These are phyloP conservation scores for Etheostoma cragini DNA, from an alignment of 2,113 vertebrate species.

Conservation along the genomic window DNA sequence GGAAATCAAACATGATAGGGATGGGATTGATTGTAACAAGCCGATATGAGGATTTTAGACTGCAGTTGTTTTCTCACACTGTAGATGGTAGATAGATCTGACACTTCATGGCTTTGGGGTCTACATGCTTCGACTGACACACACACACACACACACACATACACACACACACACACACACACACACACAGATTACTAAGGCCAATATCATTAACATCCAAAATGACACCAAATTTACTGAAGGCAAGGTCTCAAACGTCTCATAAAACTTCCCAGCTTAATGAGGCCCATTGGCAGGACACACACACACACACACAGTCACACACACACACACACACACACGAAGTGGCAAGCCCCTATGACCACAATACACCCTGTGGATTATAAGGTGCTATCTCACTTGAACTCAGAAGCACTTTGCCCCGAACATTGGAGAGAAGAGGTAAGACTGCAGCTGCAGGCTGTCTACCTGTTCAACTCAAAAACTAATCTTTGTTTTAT, in stretches of 20 bases:
- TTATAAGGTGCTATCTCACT: slow-evolving; percentile 43
- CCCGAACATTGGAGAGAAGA: slow-evolving; percentile 23
- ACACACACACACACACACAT: neutral
- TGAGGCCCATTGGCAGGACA: slow-evolving; percentile 51
- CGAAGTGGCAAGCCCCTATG: slow-evolving; percentile 33
- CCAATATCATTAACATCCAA: slow-evolving; percentile 54
- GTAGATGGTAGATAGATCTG: slow-evolving; percentile 50
- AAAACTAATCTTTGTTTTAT: slow-evolving; percentile 13
- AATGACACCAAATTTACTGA: slow-evolving; percentile 58
- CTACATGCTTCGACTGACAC: slow-evolving; percentile 22
- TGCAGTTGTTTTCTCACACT: slow-evolving; percentile 25
- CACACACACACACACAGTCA: neutral
- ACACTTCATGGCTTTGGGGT: slow-evolving; percentile 46
- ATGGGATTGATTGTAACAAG: slow-evolving; percentile 14
- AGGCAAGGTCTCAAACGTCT: slow-evolving; percentile 65
- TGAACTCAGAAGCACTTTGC: slow-evolving; percentile 35
- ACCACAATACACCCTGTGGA: slow-evolving; percentile 37
- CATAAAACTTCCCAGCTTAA: slow-evolving; percentile 44
- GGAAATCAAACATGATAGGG: slow-evolving; percentile 24
- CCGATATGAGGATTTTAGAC: slow-evolving; percentile 43
- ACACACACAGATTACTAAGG: slow-evolving; percentile 12
- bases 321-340: neutral
- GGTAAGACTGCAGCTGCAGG: slow-evolving; percentile 63
- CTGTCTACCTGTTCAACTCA: slow-evolving; percentile 13
- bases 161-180: slow-evolving; percentile 2